These are phyloP conservation scores for Tyrannus savana DNA, from an alignment of 2,113 vertebrate genomes.

Conservation along the genomic window DNA sequence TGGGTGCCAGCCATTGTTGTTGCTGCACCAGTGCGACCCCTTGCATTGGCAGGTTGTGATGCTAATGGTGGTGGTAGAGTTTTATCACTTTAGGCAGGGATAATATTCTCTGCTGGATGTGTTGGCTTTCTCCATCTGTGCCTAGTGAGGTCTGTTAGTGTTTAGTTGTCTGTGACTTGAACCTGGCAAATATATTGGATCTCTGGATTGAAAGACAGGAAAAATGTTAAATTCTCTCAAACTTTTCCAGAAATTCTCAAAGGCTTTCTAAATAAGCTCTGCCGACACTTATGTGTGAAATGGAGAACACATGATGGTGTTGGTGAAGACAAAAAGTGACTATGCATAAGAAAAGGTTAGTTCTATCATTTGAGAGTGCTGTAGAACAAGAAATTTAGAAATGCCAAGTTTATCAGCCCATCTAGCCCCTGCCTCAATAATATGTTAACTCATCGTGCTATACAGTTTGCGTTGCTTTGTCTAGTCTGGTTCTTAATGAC, in stretches of 20 bases:
- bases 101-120: background rate
- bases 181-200: background rate
- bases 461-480: conserved; percentile 28
- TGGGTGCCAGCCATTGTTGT: conserved; percentile 42
- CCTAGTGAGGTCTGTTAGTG: background rate
- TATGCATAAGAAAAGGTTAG: background rate
- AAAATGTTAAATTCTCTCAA: background rate
- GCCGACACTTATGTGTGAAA: background rate
- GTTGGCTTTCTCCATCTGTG: background rate
- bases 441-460: conserved; percentile 5
- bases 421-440: conserved; percentile 8
- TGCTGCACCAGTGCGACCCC: background rate
- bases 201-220: background rate
- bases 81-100: background rate
- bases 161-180: background rate
- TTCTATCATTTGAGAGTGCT: background rate
- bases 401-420: conserved; percentile 28
- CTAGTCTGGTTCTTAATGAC: conserved; percentile 53
- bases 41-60: background rate
- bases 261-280: background rate
- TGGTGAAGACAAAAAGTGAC: background rate
- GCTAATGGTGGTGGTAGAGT: background rate
- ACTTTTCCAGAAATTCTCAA: conserved; percentile 27
- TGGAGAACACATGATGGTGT: background rate
- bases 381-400: background rate